Evolutionary conservation across 2,797 vertebrate species (phyloP).

Genomic region (Catostomus latipinnis): DNA sequence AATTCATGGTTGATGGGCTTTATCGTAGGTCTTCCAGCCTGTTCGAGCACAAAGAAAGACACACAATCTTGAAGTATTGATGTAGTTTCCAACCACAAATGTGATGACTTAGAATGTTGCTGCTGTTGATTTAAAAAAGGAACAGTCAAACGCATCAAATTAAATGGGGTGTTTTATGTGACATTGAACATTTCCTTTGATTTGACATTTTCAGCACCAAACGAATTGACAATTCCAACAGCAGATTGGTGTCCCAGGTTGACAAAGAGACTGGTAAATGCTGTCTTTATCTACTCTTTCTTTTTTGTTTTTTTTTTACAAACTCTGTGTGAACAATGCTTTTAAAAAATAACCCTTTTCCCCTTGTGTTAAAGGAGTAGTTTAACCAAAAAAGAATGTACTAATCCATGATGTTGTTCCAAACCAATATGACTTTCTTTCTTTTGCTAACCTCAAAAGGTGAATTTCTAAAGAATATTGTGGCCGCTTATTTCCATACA

Average conservation of each 20-base stretch:
- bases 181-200: slow-evolving; percentile 7
- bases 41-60: slow-evolving; percentile 15
- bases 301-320: neutral
- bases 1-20: neutral
- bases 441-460: no score
- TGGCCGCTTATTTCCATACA: no score
- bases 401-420: neutral
- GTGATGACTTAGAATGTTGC: slow-evolving; percentile 34
- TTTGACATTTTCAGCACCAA: slow-evolving; percentile 83
- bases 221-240: slow-evolving; percentile 93
- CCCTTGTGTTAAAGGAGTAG: neutral
- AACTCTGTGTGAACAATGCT: neutral
- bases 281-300: neutral
- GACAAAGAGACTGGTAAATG: slow-evolving; percentile 91
- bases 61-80: slow-evolving; percentile 50
- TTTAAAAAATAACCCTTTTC: neutral
- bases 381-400: neutral
- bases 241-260: slow-evolving; percentile 91
- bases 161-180: neutral
- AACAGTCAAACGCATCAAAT: slow-evolving; percentile 7
- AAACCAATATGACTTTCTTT: neutral
- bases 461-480: no score
- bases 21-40: slow-evolving; percentile 28
- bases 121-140: slow-evolving; percentile 9
- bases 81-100: slow-evolving; percentile 32